phyloP scores from a whole-genome alignment of 2,888 invertebrate genomes.

The Ennomos quercinarius region DNA sequence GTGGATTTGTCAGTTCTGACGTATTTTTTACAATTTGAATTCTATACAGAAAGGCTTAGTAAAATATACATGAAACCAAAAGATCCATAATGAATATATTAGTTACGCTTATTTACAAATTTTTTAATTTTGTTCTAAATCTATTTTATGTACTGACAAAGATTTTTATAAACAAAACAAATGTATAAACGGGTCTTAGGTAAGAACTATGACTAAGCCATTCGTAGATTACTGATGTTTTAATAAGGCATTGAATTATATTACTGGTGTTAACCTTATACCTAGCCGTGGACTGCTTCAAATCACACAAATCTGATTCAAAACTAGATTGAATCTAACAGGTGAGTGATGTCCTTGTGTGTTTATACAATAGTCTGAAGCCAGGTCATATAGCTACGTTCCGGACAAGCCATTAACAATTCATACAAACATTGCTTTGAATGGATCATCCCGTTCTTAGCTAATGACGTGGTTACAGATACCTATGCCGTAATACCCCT shows the following conservation, averaged over 20 bases:
- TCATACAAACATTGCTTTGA: constrained; percentile 18
- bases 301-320: constrained; percentile 70
- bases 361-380: constrained; percentile 59
- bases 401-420: constrained; percentile 20
- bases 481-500: constrained; percentile 47
- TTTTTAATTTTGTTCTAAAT: constrained; percentile 47
- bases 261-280: constrained; percentile 20
- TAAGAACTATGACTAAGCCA: constrained; percentile 30
- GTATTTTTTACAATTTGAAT: constrained; percentile 26
- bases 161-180: constrained; percentile 30
- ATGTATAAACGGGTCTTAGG: constrained; percentile 34
- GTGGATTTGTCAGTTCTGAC: constrained; percentile 3
- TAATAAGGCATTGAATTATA: constrained; percentile 27
- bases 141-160: constrained; percentile 18
- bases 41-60: constrained; percentile 24
- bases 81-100: constrained; percentile 24
- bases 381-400: constrained; percentile 56
- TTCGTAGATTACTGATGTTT: constrained; percentile 29
- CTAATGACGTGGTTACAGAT: constrained; percentile 54
- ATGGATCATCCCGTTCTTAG: constrained; percentile 51
- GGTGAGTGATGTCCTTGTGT: constrained; percentile 62
- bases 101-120: constrained; percentile 41
- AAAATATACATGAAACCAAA: constrained; percentile 27
- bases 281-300: constrained; percentile 46
- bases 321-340: constrained; percentile 64